Evolutionary conservation across 2,113 vertebrate genomes (phyloP), one percentile per base, ranked within the genome.

Genomic region (Melanerpes formicivorus): DNA sequence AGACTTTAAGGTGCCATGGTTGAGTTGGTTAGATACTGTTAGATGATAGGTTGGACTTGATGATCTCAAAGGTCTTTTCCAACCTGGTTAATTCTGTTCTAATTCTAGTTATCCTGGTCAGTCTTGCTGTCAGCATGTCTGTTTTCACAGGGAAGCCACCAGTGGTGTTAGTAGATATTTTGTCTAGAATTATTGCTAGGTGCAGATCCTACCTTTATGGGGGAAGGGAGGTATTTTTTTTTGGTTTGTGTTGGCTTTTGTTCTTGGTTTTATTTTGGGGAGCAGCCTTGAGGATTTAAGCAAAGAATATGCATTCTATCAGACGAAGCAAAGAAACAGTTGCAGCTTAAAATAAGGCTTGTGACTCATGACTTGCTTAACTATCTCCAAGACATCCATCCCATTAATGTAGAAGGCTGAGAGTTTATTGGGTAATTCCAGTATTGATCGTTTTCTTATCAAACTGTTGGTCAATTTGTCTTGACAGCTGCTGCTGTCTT

Each of bases 401-500:
- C 59, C 76, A 34, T 77, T 90, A 37, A 19, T 2, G 0, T 64
- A 67, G 52, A 70, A 80, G 42, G 37, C 63, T 74, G 60, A 54
- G 42, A 71, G 16, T 37, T 87, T 89, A 44, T 30, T 64, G 77
- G 29, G 32, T 62, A 90, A 65, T 71, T 94, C 46, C 29, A 46
- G 3, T 56, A 71, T 80, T 59, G 32, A 66, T 66, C 65, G 32
- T 88, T 95, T 69, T 76, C 23, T 80, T 92, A 70, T 10, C 46
- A 84, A 76, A 88, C 83, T 5, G 3, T 8, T 62, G 62, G 62
- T 67, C 84, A 55, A 87, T 88, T 86, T 32, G 66, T 89, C 95
- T 84, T 90, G 32, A 80, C 84, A 87, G 71, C 64, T 90, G 65
- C 79, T 64, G 32, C 69, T 91, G 58, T 73, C 79, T 69, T 77